These are phyloP conservation scores for Actinostola sp. DNA, from an alignment of 92 coral and sea anemone species.

Conservation along the genomic window DNA sequence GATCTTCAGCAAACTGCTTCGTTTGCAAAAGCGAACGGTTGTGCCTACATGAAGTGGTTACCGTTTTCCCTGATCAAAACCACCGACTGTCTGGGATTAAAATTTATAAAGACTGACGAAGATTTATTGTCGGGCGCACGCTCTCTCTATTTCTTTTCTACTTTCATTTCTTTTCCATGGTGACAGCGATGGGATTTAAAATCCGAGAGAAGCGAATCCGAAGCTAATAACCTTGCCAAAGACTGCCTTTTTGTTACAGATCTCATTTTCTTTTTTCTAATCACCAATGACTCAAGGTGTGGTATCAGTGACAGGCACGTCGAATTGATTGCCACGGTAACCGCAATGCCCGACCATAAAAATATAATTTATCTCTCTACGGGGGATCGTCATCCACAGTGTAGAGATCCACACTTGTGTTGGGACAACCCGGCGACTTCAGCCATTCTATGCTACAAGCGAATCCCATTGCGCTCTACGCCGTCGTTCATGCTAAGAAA, in stretches of 20 bases:
- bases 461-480: too few species aligned
- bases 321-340: constrained; percentile 14
- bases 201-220: not conserved
- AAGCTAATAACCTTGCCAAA: not conserved
- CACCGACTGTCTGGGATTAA: too few species aligned
- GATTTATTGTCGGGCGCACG: too few species aligned
- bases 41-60: too few species aligned
- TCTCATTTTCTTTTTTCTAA: not conserved
- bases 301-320: constrained; percentile 18
- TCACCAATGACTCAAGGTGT: not conserved
- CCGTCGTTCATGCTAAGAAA: not conserved
- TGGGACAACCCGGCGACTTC: not conserved
- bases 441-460: not conserved
- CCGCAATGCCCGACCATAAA: constrained; percentile 22
- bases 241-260: not conserved
- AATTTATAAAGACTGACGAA: too few species aligned
- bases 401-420: not conserved
- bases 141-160: too few species aligned
- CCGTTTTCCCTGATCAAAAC: too few species aligned
- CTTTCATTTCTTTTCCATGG: not conserved
- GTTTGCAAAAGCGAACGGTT: too few species aligned
- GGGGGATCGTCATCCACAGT: constrained; percentile 1
- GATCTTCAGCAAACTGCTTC: too few species aligned
- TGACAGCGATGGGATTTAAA: not conserved
- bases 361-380: constrained; percentile 32